These are phyloP conservation scores for Mus spretus DNA, from an alignment of 2,797 vertebrate genomes.

Conservation along the genomic window DNA sequence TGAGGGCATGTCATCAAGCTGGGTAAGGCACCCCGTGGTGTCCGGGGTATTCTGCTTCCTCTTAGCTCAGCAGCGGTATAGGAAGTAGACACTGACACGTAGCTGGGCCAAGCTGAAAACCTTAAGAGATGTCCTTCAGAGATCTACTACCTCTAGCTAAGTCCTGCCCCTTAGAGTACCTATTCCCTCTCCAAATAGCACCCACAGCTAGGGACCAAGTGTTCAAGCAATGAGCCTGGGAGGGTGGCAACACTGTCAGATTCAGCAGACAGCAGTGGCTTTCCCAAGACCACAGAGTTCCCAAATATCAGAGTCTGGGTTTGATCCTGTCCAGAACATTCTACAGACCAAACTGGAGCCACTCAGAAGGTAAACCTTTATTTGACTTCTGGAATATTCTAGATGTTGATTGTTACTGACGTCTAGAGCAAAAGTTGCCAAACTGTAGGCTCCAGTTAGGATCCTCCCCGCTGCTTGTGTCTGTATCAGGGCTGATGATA, in stretches of 20 bases:
- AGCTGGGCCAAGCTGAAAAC: background rate
- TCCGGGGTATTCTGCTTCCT: background rate
- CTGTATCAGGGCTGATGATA: background rate
- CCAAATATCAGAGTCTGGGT: background rate
- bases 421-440: background rate
- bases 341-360: background rate
- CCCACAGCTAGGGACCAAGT: background rate
- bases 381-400: background rate
- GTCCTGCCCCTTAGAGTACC: background rate
- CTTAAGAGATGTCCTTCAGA: too few species aligned
- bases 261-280: background rate
- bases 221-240: background rate
- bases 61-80: background rate
- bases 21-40: background rate
- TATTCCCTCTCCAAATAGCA: background rate
- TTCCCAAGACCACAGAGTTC: background rate
- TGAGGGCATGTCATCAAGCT: too few species aligned
- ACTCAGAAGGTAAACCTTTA: background rate
- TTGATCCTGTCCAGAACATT: background rate
- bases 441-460: background rate
- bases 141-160: background rate
- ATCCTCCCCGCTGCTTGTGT: background rate
- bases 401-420: background rate
- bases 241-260: background rate
- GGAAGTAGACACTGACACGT: background rate